Base-by-base conservation (phyloP, 2,888 invertebrate genomes). In the Podabrus alpinus region DNA sequence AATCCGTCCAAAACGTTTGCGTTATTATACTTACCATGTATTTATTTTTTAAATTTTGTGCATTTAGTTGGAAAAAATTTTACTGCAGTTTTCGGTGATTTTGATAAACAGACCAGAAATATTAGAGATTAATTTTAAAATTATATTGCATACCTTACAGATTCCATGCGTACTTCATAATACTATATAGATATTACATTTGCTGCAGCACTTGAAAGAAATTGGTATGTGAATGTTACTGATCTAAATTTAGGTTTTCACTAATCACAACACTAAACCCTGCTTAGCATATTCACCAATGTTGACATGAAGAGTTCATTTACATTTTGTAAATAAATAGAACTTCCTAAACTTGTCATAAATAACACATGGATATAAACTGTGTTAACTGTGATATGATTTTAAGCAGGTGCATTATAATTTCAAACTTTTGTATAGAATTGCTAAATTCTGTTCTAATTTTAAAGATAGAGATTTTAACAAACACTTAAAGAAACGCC, bases 281-380 rank as follows among this genome's bases (percentile, higher is more conserved):
- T 70, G 69, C 70, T 74, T 74, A 64, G 60, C 17, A 29, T 74
- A 69, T 69, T 74, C 69, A 67, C 67, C 69, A 61, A 69, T 70
- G 66, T 61, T 59, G 66, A 69, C 69, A 64, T 74, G 74, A 74
- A 70, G 70, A 67, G 67, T 74, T 74, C 69, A 74, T 74, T 74
- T 74, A 74, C 59, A 74, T 71, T 45, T 73, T 74, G 70, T 74
- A 74, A 74, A 74, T 74, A 74, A 74, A 74, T 66, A 73, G 59
- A 21, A 61, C 21, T 25, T 21, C 45, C 64, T 66, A 71, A 66
- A n/a, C 66, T 25, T 59, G 15, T 24, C 15, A 60, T 60, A 45
- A 13, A 59, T 16, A 17, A 15, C 17, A 64, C 66, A 24, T 24
- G 21, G 29, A 64, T 21, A 66, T 71, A 60, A 60, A 66, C 17